These are phyloP conservation scores for Melanostigma gelatinosum DNA, from an alignment of 2,113 vertebrate genomes.

Conservation along the genomic window DNA sequence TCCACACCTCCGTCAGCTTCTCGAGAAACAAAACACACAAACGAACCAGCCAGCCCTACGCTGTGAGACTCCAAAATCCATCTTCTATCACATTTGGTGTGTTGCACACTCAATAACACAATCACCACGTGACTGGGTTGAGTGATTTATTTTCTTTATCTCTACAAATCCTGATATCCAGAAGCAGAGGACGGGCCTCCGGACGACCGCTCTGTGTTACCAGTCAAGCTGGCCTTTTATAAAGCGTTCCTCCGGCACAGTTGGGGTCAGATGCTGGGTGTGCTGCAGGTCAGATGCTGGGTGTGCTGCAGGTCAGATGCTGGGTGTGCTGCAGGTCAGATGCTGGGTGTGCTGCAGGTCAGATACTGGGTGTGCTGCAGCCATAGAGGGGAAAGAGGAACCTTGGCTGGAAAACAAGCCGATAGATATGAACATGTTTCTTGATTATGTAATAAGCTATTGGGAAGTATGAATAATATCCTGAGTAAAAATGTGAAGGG, in stretches of 20 bases:
- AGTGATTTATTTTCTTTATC: constrained; percentile 41
- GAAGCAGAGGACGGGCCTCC: constrained; percentile 11
- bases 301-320: too few relatives aligned
- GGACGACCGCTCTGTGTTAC: constrained; percentile 29
- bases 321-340: neutral
- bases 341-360: neutral
- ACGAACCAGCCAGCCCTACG: constrained; percentile 1
- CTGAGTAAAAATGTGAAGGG: constrained; percentile 41
- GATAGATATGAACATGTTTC: constrained; percentile 39
- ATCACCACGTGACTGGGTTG: neutral
- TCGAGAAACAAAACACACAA: constrained; percentile 11
- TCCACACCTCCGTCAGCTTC: neutral
- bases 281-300: too few relatives aligned
- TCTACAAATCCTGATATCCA: constrained; percentile 41
- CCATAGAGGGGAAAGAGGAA: constrained; percentile 19
- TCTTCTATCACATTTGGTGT: neutral
- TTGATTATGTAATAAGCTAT: constrained; percentile 29
- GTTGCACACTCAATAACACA: constrained; percentile 11
- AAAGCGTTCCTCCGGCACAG: constrained; percentile 56
- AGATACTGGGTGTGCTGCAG: neutral
- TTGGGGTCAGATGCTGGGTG: neutral
- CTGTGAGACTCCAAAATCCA: constrained; percentile 19
- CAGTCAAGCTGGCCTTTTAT: constrained; percentile 50
- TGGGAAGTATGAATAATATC: constrained; percentile 23
- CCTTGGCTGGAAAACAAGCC: constrained; percentile 14